Evolutionary conservation across 2,888 invertebrate species (phyloP).

Genomic region (Meloe dianella): DNA sequence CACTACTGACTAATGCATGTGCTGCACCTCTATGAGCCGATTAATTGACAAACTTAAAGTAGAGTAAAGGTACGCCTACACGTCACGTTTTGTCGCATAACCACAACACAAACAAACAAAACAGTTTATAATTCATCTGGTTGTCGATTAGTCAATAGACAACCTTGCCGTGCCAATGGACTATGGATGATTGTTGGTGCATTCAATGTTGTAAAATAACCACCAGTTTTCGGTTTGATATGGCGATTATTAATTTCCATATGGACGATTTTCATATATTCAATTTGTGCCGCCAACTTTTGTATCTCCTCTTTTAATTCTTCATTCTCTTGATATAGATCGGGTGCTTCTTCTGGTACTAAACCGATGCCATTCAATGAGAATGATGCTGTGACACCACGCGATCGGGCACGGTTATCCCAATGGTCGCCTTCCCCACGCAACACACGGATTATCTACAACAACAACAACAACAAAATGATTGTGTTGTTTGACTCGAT

Average conservation of each 20-base stretch:
- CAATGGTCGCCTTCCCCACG: slow-evolving; percentile 89
- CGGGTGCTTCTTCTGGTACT: slow-evolving; percentile 83
- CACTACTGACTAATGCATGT: too few relatives aligned
- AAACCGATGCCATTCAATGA: slow-evolving; percentile 86
- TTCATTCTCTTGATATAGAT: slow-evolving; percentile 89
- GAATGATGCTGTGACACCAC: slow-evolving; percentile 84
- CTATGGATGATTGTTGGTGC: slow-evolving; percentile 57
- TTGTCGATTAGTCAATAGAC: slow-evolving; percentile 46
- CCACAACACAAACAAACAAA: too few relatives aligned
- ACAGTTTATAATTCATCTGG: slow-evolving; percentile 48
- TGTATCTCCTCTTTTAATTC: slow-evolving; percentile 92
- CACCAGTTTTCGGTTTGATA: slow-evolving; percentile 81
- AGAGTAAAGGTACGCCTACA: neutral
- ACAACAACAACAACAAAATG: too few relatives aligned
- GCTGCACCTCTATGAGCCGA: too few relatives aligned
- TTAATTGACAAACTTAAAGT: neutral
- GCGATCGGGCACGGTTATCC: slow-evolving; percentile 83
- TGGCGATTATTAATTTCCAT: slow-evolving; percentile 94
- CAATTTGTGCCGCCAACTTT: slow-evolving; percentile 88
- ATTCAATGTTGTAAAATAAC: slow-evolving; percentile 75
- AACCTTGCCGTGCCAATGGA: slow-evolving; percentile 54
- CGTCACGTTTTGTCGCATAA: neutral
- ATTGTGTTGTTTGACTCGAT: too few relatives aligned
- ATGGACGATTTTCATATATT: slow-evolving; percentile 92
- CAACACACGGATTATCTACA: slow-evolving; percentile 77